Conservation (phyloP, 2,888 invertebrate species). For the Lordiphosa andalusiaca region DNA sequence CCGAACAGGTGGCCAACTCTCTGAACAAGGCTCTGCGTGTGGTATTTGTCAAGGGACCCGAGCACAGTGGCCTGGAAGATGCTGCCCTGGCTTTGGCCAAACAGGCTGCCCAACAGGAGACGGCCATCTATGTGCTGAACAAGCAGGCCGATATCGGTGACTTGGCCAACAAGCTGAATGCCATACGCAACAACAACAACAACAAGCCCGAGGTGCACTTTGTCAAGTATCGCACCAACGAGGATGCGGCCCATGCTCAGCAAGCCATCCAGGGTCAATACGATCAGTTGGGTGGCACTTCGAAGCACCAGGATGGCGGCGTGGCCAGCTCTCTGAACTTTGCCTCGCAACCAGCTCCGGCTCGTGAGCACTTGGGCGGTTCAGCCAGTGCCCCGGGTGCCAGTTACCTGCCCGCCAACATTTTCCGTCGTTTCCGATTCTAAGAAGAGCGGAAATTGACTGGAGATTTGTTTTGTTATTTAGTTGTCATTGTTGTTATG, state of each 20-base stretch:
- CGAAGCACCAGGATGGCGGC: constrained; percentile 61
- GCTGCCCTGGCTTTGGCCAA: constrained; percentile 62
- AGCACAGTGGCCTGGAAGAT: constrained; percentile 58
- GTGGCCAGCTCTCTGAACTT: constrained; percentile 64
- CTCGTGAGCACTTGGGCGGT: constrained; percentile 13
- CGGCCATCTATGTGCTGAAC: constrained; percentile 75
- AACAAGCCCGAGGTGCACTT: constrained; percentile 69
- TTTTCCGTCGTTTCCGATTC: constrained; percentile 54
- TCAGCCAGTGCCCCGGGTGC: constrained; percentile 43
- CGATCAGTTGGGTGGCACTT: constrained; percentile 58
- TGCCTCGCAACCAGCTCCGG: constrained; percentile 43
- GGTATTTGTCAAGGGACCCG: constrained; percentile 73
- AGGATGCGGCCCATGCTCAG: constrained; percentile 62
- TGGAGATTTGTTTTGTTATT: constrained; percentile 7
- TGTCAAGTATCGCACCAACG: constrained; percentile 63
- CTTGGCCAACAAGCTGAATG: constrained; percentile 54
- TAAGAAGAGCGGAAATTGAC: constrained; percentile 14
- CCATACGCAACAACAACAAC: constrained; percentile 50
- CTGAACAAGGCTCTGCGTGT: constrained; percentile 73
- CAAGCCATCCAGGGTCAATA: constrained; percentile 56
- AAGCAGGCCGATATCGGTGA: constrained; percentile 63
- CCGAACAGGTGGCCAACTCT: constrained; percentile 41
- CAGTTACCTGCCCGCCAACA: constrained; percentile 63
- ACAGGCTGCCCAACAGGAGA: constrained; percentile 57
- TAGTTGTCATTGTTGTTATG: constrained; percentile 31